Base-by-base conservation (phyloP, 2,888 invertebrate species). In the Sesia apiformis region DNA sequence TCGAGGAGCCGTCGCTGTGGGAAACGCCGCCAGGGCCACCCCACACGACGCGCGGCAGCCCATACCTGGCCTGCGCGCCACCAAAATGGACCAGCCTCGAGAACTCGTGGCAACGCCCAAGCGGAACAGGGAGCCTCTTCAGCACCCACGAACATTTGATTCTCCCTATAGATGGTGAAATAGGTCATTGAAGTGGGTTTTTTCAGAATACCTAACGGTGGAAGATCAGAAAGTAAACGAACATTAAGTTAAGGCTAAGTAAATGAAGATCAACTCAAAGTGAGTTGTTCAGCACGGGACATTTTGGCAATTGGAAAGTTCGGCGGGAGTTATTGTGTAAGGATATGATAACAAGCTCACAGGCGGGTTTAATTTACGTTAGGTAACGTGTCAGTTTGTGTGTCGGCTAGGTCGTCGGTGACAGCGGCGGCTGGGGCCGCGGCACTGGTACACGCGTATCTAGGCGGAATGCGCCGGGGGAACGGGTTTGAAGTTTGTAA, bases 1-100 rank as follows among this genome's bases (percentile, higher is more conserved):
- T 88, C 87, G 87, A 78, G 78, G 81, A 78, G 82, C 80, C 78
- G 81, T 76, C 79, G 84, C 88, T 90, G 90, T 91, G 91, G 90
- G 91, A 91, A 90, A 80, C 81, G 83, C 83, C 81, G 81, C 76
- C 81, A 75, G 80, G 78, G 80, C 80, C 80, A 82, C 81, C 83
- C 83, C 83, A 83, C 82, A 82, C 83, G 83, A 77, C 76, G 81
- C 71, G 69, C 78, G 76, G 72, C 75, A 23, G 23, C 23, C 23
- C 23, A 23, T 23, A 23, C 72, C 75, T 70, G 71, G 73, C 73
- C 76, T 70, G 75, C 42, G 5, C 42, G 42, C 42, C 7, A 42
- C 42, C 42, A 7, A 7, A 5, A 5, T 42, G 5, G 42, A 7
- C 5, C 7, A 6, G 42, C 42, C 7, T 42, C 42, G 5, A 42